Conservation (phyloP, 1,140 invertebrate genomes). For the Theocolax elegans region DNA sequence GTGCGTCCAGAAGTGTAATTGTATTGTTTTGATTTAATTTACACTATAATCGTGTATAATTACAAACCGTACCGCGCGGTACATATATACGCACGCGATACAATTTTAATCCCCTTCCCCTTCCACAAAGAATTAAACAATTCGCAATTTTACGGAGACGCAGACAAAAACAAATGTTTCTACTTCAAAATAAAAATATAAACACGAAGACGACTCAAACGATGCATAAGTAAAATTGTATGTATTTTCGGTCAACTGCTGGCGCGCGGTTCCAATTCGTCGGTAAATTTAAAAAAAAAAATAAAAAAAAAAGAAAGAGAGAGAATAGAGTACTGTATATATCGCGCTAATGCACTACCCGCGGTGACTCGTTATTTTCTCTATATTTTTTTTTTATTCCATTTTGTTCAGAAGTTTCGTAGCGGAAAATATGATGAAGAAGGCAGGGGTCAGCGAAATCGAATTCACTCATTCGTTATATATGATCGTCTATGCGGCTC, state of each 20-base stretch:
- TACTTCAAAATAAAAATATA: too few species aligned
- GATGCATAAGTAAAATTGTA: conserved; percentile 25
- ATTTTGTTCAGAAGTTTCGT: not conserved
- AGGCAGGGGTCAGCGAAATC: conserved; percentile 3
- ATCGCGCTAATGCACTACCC: not conserved
- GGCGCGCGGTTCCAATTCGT: not conserved
- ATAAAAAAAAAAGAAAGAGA: not conserved
- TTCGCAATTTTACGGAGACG: too few species aligned
- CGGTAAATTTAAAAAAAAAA: conserved; percentile 9
- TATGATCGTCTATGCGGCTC: not conserved
- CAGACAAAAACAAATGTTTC: too few species aligned
- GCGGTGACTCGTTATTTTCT: not conserved
- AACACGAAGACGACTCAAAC: not conserved
- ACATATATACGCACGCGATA: too few species aligned
- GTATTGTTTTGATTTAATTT: too few species aligned
- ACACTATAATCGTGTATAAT: too few species aligned
- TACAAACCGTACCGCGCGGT: too few species aligned
- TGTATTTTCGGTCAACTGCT: not conserved
- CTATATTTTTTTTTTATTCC: not conserved
- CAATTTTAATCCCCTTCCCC: too few species aligned
- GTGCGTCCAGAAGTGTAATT: too few species aligned
- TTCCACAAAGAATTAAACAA: too few species aligned
- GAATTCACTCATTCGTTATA: conserved; percentile 14
- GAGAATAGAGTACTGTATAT: not conserved
- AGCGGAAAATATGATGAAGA: conserved; percentile 2